These are phyloP conservation scores for Decapterus maruadsi DNA, from an alignment of 2,797 vertebrate species.

Conservation along the genomic window DNA sequence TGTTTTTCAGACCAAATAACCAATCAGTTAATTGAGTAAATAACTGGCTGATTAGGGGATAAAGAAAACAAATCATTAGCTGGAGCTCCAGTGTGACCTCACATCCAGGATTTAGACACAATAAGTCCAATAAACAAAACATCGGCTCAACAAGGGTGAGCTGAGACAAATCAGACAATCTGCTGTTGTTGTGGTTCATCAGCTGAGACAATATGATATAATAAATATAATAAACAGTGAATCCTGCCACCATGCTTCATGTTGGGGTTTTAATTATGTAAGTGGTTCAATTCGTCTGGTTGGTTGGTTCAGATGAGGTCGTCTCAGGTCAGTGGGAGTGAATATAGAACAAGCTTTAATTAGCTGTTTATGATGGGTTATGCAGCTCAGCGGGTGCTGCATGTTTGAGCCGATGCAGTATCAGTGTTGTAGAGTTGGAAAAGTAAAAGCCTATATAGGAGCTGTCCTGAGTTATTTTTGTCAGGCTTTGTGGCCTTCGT, in stretches of 20 bases:
- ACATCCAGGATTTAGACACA: neutral
- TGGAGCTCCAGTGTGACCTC: neutral
- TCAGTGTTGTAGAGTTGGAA: too few relatives aligned
- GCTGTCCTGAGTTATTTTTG: neutral
- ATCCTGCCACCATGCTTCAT: neutral
- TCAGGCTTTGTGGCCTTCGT: neutral
- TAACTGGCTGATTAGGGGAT: neutral
- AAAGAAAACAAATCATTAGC: neutral
- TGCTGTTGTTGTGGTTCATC: neutral
- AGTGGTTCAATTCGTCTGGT: neutral
- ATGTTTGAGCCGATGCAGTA: too few relatives aligned
- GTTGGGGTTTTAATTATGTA: neutral
- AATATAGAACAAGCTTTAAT: constrained; percentile 3
- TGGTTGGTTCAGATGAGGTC: neutral
- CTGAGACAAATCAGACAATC: neutral
- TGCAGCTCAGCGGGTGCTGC: too few relatives aligned
- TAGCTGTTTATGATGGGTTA: neutral
- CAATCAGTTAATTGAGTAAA: neutral
- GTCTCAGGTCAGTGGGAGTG: neutral
- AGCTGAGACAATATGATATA: too few relatives aligned
- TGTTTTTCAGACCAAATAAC: too few relatives aligned
- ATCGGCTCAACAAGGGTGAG: neutral
- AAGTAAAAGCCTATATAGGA: too few relatives aligned
- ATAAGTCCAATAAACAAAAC: too few relatives aligned
- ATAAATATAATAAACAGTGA: neutral